Conservation (phyloP, 2,797 vertebrate species). For the Enteromius mattozi region DNA sequence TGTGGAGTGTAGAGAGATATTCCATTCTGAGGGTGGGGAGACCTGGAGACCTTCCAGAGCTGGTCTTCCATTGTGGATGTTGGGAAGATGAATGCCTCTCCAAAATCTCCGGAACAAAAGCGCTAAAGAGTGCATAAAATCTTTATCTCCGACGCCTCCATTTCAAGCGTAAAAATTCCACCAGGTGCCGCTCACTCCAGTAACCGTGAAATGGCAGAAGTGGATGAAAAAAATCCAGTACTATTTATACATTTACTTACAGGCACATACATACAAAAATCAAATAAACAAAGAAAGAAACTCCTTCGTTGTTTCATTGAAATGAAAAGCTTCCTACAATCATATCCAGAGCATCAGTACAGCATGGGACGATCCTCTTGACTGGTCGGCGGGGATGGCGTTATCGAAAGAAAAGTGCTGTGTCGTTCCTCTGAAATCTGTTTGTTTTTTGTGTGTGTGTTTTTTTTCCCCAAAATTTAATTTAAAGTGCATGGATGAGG, state of each 20-base stretch:
- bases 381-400: slow-evolving; percentile 14
- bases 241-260: slow-evolving; percentile 62
- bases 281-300: slow-evolving; percentile 42
- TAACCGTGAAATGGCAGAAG: slow-evolving; percentile 41
- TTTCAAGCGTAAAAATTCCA: slow-evolving; percentile 36
- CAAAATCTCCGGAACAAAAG: slow-evolving; percentile 52
- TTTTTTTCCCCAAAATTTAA: slow-evolving; percentile 59
- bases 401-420: slow-evolving; percentile 88
- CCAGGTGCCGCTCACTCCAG: slow-evolving; percentile 43
- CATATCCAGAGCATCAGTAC: slow-evolving; percentile 48
- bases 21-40: slow-evolving; percentile 61
- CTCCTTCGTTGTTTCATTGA: slow-evolving; percentile 51
- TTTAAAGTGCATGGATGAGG: slow-evolving; percentile 99
- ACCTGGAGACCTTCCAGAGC: slow-evolving; percentile 53
- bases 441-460: slow-evolving; percentile 55
- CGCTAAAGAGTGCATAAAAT: slow-evolving; percentile 46
- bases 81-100: slow-evolving; percentile 52
- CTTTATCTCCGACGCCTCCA: slow-evolving; percentile 35
- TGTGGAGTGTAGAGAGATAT: slow-evolving; percentile 62
- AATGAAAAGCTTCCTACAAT: slow-evolving; percentile 58
- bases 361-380: slow-evolving; percentile 21
- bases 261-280: slow-evolving; percentile 51
- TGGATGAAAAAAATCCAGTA: slow-evolving; percentile 52
- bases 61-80: slow-evolving; percentile 43
- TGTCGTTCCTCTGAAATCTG: slow-evolving; percentile 73